These are phyloP conservation scores for Drosophila birchii DNA, from an alignment of 2,888 invertebrate genomes.

Conservation along the genomic window DNA sequence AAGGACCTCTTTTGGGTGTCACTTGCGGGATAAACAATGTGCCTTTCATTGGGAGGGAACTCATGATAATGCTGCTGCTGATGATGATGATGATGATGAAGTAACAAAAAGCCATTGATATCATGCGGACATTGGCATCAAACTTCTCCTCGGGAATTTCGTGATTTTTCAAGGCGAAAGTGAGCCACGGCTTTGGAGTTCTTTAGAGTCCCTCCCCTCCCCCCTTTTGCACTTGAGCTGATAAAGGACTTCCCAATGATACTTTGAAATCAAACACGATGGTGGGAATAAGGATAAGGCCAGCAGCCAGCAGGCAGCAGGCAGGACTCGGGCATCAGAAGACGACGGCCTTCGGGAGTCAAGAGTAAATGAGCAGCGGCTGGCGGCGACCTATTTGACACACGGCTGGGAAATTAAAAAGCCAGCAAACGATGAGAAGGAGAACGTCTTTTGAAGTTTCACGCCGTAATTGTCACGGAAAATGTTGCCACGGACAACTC, in stretches of 20 bases:
- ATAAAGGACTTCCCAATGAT: slow-evolving; percentile 68
- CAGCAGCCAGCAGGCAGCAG: neutral
- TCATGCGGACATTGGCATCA: slow-evolving; percentile 25
- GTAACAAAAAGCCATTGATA: slow-evolving; percentile 45
- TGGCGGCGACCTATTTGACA: slow-evolving; percentile 63
- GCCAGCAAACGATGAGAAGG: slow-evolving; percentile 13
- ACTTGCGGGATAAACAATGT: slow-evolving; percentile 30
- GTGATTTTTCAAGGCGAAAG: slow-evolving; percentile 43
- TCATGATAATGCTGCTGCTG: no score
- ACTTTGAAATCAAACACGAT: slow-evolving; percentile 80
- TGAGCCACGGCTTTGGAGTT: slow-evolving; percentile 20
- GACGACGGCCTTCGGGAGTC: neutral
- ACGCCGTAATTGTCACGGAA: slow-evolving; percentile 54
- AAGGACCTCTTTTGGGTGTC: slow-evolving; percentile 39
- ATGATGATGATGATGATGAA: neutral
- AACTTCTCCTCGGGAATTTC: slow-evolving; percentile 20
- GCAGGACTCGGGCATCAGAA: slow-evolving; percentile 2
- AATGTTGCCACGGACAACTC: slow-evolving; percentile 50
- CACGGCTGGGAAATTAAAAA: slow-evolving; percentile 64
- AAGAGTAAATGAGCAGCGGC: slow-evolving; percentile 51
- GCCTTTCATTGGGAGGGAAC: neutral
- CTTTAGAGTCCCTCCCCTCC: neutral
- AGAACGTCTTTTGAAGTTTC: slow-evolving; percentile 65
- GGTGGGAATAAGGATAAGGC: slow-evolving; percentile 6
- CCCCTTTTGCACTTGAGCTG: slow-evolving; percentile 21